phyloP scores from a whole-genome alignment of 1,140 invertebrate species.

The Drosophila orosa region DNA sequence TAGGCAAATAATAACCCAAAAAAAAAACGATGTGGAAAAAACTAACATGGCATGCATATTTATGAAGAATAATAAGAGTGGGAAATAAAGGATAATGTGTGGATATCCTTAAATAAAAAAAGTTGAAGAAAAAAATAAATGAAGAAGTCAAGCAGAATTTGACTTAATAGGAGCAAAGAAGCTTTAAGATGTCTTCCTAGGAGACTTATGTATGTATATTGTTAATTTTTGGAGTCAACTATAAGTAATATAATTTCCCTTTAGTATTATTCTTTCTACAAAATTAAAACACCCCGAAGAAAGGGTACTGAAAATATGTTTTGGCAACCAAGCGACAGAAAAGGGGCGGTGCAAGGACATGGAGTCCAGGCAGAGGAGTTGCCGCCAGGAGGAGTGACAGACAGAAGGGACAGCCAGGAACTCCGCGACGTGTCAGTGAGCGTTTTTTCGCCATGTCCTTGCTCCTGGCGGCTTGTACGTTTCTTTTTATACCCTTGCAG shows the following conservation, averaged over 20 bases:
- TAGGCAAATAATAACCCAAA: conserved; percentile 22
- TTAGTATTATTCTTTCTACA: not conserved
- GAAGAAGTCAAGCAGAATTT: not conserved
- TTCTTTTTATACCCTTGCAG: no score
- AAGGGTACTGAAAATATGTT: conserved; percentile 29
- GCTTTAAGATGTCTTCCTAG: not conserved
- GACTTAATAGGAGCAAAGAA: not conserved
- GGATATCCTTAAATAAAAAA: not conserved
- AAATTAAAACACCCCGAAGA: not conserved
- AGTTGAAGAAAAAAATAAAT: not conserved
- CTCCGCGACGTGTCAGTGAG: conserved; percentile 55
- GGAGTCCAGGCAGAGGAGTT: conserved; percentile 7
- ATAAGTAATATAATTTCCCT: no score
- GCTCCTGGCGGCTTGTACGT: conserved; percentile 1
- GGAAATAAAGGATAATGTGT: not conserved
- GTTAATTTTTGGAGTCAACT: no score
- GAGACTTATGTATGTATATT: not conserved
- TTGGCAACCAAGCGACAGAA: conserved; percentile 17
- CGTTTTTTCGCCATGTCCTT: conserved; percentile 34
- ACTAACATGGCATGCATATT: conserved; percentile 1
- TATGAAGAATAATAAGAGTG: not conserved
- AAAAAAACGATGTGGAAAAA: not conserved
- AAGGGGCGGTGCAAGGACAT: conserved; percentile 3
- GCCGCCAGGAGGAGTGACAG: conserved; percentile 29
- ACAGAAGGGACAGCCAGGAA: conserved; percentile 18